A percentile compares a stretch with the other conserved stretches of the same genome.
Evolutionary conservation across 2,113 vertebrate genomes (phyloP).

Genomic region (Corythaixoides concolor): DNA sequence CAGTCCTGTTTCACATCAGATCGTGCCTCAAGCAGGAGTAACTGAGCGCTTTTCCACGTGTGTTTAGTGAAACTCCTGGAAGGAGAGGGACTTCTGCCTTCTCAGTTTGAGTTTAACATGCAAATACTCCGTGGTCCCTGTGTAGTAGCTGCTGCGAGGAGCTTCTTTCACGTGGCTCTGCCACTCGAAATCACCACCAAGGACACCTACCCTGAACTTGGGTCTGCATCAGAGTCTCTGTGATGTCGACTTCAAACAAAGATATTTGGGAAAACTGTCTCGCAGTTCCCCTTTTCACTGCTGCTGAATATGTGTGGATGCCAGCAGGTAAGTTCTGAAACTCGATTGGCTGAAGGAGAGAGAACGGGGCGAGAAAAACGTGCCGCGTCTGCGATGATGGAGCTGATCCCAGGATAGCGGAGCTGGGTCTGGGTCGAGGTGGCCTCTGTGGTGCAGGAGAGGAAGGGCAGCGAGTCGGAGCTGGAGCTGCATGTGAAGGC

Average conservation of each 20-base stretch:
- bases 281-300: not conserved
- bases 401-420: not conserved
- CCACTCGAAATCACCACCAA: not conserved
- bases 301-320: not conserved
- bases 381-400: not conserved
- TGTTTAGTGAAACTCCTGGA: not conserved
- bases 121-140: not conserved
- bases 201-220: not conserved
- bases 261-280: not conserved
- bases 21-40: not conserved
- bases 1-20: not conserved
- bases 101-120: accelerated
- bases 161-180: not conserved
- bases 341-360: not conserved
- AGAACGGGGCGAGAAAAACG: not conserved
- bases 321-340: not conserved
- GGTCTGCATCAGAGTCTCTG: not conserved
- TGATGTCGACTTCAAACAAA: not conserved
- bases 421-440: not conserved
- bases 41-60: not conserved
- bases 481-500: not conserved
- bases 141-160: not conserved
- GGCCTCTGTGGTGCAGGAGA: not conserved
- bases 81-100: not conserved
- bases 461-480: not conserved